These are phyloP conservation scores for Pachyramphus minor DNA, from an alignment of 2,113 vertebrate species.

Conservation along the genomic window DNA sequence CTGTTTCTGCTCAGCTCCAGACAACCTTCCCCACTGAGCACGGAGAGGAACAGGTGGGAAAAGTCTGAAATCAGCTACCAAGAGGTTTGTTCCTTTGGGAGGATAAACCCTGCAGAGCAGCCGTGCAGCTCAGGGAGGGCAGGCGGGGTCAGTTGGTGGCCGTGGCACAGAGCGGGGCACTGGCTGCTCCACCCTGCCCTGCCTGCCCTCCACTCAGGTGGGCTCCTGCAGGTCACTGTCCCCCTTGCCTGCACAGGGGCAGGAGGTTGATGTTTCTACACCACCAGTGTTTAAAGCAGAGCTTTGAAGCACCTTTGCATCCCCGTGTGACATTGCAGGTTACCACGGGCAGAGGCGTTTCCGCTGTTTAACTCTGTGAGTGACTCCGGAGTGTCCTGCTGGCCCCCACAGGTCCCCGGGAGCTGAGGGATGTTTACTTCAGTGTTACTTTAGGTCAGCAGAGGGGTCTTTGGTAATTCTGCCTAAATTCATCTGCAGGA, in stretches of 20 bases:
- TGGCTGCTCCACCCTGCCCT: neutral
- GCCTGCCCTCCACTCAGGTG: neutral
- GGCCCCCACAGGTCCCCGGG: accelerated
- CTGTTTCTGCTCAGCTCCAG: neutral
- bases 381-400: neutral
- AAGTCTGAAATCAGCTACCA: neutral
- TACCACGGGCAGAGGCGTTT: neutral
- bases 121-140: neutral
- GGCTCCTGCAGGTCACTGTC: neutral
- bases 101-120: neutral
- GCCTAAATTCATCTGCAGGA: slow-evolving; percentile 32
- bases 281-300: neutral
- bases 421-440: accelerated
- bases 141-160: neutral
- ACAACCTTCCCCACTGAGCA: neutral
- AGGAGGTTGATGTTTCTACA: neutral
- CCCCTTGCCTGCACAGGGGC: accelerated
- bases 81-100: neutral
- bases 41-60: neutral
- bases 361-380: neutral
- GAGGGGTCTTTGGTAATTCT: slow-evolving; percentile 82
- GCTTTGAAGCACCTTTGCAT: neutral
- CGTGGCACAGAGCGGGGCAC: neutral
- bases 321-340: neutral
- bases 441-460: neutral